These are phyloP conservation scores for Phymorhynchus buccinoides DNA, from an alignment of 1,140 invertebrate species.

Conservation along the genomic window DNA sequence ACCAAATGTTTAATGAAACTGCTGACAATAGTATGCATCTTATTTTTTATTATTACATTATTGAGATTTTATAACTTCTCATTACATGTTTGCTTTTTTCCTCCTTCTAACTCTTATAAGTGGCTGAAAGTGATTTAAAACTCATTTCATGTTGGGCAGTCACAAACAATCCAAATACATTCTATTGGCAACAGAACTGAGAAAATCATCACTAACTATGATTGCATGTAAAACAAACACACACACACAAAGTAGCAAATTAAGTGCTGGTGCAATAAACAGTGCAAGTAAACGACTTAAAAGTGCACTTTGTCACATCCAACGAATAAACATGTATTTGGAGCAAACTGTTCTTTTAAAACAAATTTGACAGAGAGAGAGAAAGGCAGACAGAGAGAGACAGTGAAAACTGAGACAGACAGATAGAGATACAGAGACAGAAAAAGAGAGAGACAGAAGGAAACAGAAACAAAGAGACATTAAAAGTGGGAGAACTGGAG, in stretches of 20 bases:
- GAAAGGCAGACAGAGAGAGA: not conserved
- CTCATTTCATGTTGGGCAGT: too few relatives aligned
- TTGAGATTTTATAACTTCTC: too few relatives aligned
- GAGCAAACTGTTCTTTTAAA: not conserved
- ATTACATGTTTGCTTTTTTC: too few relatives aligned
- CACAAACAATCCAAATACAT: conserved; percentile 5
- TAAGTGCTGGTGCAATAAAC: not conserved
- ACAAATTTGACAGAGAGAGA: not conserved
- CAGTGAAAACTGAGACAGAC: not conserved
- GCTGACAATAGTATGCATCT: too few relatives aligned
- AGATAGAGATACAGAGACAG: not conserved
- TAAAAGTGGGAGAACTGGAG: not conserved
- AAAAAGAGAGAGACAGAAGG: not conserved
- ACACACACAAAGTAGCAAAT: not conserved
- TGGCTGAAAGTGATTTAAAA: not conserved
- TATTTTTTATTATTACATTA: too few relatives aligned
- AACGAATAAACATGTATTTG: not conserved
- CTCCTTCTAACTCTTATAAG: too few relatives aligned
- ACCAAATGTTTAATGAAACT: too few relatives aligned
- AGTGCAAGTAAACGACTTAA: not conserved
- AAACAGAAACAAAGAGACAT: not conserved
- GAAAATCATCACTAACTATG: too few relatives aligned
- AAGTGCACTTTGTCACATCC: not conserved
- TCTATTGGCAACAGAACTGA: not conserved
- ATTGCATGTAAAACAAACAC: too few relatives aligned